Evolutionary conservation across 2,113 vertebrate genomes (phyloP), one percentile per base, ranked within the genome.

Genomic region (Xyrauchen texanus): DNA sequence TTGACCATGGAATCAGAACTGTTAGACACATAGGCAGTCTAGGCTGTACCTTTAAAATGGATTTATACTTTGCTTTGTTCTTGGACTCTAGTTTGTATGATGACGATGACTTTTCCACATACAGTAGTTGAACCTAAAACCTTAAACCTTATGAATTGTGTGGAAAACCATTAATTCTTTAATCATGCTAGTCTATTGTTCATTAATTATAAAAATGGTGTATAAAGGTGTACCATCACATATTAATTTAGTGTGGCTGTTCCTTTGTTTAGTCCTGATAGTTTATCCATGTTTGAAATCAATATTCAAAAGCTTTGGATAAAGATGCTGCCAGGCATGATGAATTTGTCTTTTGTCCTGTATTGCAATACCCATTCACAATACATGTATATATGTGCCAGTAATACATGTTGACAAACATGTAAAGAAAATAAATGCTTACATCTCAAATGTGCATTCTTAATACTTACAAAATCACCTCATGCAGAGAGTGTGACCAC

Each of bases 301-400:
- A 72, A 57, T 79, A 72, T 64, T 46, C 60, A 65, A 34, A 70
- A 52, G 58, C 67, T 51, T 69, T 70, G 77, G 67, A 16, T 74
- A 74, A 76, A 57, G 51, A 71, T 72, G 72, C 77, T 79, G 53
- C 11, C 12, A 47, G 12, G 46, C 34, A 45, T 70, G 68, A 79
- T 64, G 51, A 80, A 64, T 72, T 55, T 72, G 68, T 34, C 68
- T 66, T 34, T 47, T 58, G 68, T 65, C 15, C 15, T 64, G 10
- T 55, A 21, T 58, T 58, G 62, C 69, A 45, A 64, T n/a, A 79
- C 60, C 13, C 5, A 16, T 42, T 53, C 13, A 79, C 65, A 65
- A 42, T 44, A 5, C 46, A 55, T 52, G 15, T n/a, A 64, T 21
- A 34, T 57, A 47, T n/a, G 21, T 63, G 16, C 55, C 44, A 58